Evolutionary conservation across 2,888 invertebrate genomes (phyloP).

Genomic region (Acanthopleura granulata): DNA sequence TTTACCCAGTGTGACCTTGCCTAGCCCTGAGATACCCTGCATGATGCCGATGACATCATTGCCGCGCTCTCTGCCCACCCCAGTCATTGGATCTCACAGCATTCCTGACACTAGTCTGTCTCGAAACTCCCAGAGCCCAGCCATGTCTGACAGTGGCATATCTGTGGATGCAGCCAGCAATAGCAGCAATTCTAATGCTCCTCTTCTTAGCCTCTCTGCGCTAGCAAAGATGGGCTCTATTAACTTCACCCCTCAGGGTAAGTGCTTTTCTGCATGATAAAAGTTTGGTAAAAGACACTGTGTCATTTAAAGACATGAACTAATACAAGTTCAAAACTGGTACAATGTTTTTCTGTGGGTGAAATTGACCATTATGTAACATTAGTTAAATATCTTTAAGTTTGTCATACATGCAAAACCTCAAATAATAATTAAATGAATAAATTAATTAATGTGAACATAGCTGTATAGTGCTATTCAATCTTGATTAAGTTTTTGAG

Average conservation of each 20-base stretch:
- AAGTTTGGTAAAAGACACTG: too few relatives aligned
- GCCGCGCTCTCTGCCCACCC: conserved; percentile 27
- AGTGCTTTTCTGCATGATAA: conserved; percentile 14
- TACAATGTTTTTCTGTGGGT: too few relatives aligned
- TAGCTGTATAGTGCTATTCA: too few relatives aligned
- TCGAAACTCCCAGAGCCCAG: conserved; percentile 66
- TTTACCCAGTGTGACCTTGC: conserved; percentile 25
- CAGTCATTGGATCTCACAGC: conserved; percentile 20
- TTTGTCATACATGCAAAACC: too few relatives aligned
- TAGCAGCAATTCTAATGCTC: conserved; percentile 58
- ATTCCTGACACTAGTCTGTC: conserved; percentile 49
- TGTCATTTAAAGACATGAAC: too few relatives aligned
- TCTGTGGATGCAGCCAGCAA: conserved; percentile 66
- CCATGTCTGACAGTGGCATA: conserved; percentile 69
- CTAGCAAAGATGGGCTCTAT: conserved; percentile 84
- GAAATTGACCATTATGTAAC: too few relatives aligned
- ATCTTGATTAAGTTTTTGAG: too few relatives aligned
- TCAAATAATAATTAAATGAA: too few relatives aligned
- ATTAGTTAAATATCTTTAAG: too few relatives aligned
- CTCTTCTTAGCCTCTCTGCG: conserved; percentile 89
- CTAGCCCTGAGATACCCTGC: conserved; percentile 19
- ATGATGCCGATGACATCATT: conserved; percentile 25
- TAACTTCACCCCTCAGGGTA: conserved; percentile 72
- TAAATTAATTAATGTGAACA: too few relatives aligned
- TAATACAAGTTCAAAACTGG: too few relatives aligned